phyloP scores from a whole-genome alignment of 2,888 invertebrate genomes.

The Leptopilina syphax region DNA sequence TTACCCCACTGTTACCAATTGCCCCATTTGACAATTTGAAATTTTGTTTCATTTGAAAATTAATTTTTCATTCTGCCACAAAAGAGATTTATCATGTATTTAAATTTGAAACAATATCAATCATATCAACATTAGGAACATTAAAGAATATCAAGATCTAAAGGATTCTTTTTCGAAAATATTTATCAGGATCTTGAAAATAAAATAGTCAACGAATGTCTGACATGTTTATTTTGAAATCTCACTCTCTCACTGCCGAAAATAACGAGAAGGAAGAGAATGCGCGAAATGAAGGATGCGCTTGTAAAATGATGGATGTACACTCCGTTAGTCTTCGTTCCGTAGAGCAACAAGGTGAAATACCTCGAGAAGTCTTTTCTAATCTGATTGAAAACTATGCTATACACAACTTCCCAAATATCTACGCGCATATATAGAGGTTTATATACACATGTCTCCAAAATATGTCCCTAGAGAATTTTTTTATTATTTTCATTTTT shows the following conservation, averaged over 20 bases:
- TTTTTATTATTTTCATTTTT: not conserved
- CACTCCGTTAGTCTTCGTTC: conserved; percentile 51
- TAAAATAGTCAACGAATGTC: conserved; percentile 16
- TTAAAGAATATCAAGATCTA: too few species aligned
- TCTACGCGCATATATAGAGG: not conserved
- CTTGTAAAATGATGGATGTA: conserved; percentile 65
- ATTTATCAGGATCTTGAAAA: conserved; percentile 33
- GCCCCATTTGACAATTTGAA: too few species aligned
- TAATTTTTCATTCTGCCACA: too few species aligned
- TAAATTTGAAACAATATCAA: too few species aligned
- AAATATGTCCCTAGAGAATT: not conserved
- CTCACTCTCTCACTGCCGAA: not conserved
- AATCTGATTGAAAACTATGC: conserved; percentile 64
- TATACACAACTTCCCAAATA: conserved; percentile 37
- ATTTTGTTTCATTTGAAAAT: too few species aligned
- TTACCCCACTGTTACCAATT: too few species aligned
- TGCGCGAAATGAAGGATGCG: conserved; percentile 68
- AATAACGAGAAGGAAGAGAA: conserved; percentile 47
- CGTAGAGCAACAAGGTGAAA: conserved; percentile 54
- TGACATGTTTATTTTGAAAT: conserved; percentile 3
- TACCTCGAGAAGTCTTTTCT: conserved; percentile 56
- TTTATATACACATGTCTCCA: conserved; percentile 19
- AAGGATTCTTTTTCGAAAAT: too few species aligned
- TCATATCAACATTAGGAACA: too few species aligned
- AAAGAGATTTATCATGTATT: too few species aligned